Evolutionary conservation across 2,888 invertebrate genomes (phyloP).

Genomic region (Podabrus alpinus): DNA sequence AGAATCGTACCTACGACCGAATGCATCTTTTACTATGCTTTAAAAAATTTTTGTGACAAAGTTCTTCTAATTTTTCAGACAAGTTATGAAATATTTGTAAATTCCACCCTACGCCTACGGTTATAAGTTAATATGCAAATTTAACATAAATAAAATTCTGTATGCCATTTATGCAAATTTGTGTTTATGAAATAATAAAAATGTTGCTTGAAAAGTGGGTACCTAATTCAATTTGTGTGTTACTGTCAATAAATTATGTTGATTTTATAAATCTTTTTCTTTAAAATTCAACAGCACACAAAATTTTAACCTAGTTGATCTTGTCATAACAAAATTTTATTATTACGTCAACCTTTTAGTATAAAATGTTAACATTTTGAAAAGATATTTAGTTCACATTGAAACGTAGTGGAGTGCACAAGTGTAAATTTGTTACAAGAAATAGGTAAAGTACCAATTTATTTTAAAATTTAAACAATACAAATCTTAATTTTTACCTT

Average conservation of each 20-base stretch:
- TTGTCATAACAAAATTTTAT: neutral
- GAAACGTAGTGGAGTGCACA: neutral
- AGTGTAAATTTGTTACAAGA: neutral
- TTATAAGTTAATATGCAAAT: neutral
- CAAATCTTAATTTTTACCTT: neutral
- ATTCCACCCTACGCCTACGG: neutral
- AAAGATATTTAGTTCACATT: neutral
- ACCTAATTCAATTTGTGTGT: neutral
- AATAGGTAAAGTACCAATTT: neutral
- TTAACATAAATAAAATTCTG: neutral
- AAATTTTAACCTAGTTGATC: neutral
- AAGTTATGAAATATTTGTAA: neutral
- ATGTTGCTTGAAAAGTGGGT: neutral
- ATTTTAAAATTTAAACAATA: neutral
- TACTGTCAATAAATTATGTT: neutral
- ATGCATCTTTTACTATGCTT: no score
- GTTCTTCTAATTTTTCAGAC: neutral
- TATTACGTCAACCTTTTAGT: neutral
- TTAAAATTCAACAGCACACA: neutral
- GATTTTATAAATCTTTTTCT: neutral
- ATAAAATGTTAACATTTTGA: neutral
- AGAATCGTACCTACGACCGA: no score
- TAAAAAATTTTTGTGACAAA: no score
- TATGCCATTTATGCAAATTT: neutral
- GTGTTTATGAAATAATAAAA: neutral